Base-by-base conservation (phyloP, 2,888 invertebrate species). In the Drosophila yooni region DNA sequence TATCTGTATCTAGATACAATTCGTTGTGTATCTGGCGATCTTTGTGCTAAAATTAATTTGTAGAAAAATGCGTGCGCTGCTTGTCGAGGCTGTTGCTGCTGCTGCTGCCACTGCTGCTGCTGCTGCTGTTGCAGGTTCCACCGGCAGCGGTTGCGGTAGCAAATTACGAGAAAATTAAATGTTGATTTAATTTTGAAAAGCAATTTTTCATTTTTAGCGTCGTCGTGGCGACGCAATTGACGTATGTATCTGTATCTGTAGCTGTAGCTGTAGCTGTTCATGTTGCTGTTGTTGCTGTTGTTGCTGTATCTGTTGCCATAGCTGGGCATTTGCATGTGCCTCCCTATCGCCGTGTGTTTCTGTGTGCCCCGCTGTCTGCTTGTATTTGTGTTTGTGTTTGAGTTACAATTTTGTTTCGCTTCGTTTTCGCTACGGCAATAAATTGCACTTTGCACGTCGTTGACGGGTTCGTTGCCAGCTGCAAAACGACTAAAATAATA, bases 151-250 rank as follows among this genome's bases (percentile, higher is more conserved):
- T 81, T 79, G 76, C 88, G 76, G 88, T 84, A 89, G 91, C 90
- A 84, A 90, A 84, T 84, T 84, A 84, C 89, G 90, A 89, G 90
- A 84, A 84, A 84, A 84, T 90, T 89, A 86, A 86, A 86, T 86
- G 85, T 90, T 86, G 85, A 86, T 86, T 86, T 86, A 90, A 86
- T 86, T 86, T 86, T 90, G 85, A 86, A 86, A 90, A 90, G 85
- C 85, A 86, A 86, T 86, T 86, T 86, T 86, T 86, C 85, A 90
- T 90, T 87, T 86, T 88, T 90, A 87, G 85, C 90, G 79, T 77
- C 74, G 79, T 70, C 67, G 71, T 62, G 70, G 82, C 82, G 75
- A 78, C 75, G 75, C 82, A 85, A 85, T 82, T 85, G 82, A 81
- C 82, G 82, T 82, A 79, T 81, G 79, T 83, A 75, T 78, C 79